Base-by-base conservation (phyloP, 2,888 invertebrate species). In the Atherix ibis region DNA sequence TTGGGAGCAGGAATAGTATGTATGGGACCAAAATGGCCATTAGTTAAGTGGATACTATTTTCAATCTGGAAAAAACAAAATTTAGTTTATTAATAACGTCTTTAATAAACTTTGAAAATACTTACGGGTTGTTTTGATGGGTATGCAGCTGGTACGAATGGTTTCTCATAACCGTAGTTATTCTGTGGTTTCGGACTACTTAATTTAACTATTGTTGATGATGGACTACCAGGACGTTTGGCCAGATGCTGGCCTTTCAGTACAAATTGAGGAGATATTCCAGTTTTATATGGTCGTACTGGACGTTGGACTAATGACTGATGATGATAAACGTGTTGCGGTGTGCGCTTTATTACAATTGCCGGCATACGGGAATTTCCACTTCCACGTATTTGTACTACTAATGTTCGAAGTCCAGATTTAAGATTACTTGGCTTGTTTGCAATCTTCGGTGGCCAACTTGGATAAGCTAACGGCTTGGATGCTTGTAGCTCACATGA, bases 1-100 rank as follows among this genome's bases (percentile, higher is more conserved):
- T 84, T 83, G 6, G 85, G 85, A 16, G 85, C 84, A 50, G 83
- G 83, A 43, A 85, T 82, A 8, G 84, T 83, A 58, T 83, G 83
- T 52, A 85, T 84, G 3, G 83, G 83, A 46, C 80, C 81, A 51
- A 71, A 88, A 66, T 88, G 87, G 66, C 88, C 88, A 65, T 85
- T 84, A 47, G 87, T 85, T 68, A 89, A 84, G 73, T 52, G 54
- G 38, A 49, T 50, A 27, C 44, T 46, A 36, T 55, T 52, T 33
- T 56, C 53, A 43, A 52, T 44, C 54, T 58, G 44, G 35, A 46
- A 45, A 40, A 35, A 12, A 36, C 36, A 32, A 18, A 38, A 14
- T 29, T 34, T 32, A 2, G 27, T 34, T 35, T 31, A 18, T 34
- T 37, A 16, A 2, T 26, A 12, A 12, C n/a, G 14, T 9, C 6